phyloP scores from a whole-genome alignment of 2,888 invertebrate genomes.

The Cloeon dipterum region DNA sequence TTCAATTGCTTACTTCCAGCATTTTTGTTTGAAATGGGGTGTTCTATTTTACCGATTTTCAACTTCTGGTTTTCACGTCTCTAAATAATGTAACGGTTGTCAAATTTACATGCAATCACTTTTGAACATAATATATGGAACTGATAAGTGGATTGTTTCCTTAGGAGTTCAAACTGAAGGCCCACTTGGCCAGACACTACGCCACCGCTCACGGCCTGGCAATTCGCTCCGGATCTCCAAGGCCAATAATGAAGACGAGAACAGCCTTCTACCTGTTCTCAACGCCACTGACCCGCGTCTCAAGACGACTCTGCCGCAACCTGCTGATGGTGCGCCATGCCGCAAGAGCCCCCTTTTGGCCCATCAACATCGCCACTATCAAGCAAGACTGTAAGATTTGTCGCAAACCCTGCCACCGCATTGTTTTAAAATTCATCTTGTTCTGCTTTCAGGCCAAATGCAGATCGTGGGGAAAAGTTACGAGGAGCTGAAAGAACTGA shows the following conservation, averaged over 20 bases:
- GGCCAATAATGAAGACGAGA: constrained; percentile 92
- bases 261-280: constrained; percentile 90
- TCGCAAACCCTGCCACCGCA: too few species aligned
- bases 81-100: neutral
- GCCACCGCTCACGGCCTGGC: constrained; percentile 70
- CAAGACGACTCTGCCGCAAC: constrained; percentile 64
- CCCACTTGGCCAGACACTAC: constrained; percentile 82
- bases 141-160: too few species aligned
- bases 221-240: constrained; percentile 50
- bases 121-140: too few species aligned
- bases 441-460: constrained; percentile 15
- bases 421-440: too few species aligned
- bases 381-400: constrained; percentile 64
- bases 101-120: too few species aligned
- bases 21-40: neutral
- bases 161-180: constrained; percentile 78
- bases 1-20: too few species aligned
- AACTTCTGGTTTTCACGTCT: neutral
- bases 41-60: neutral
- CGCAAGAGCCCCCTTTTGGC: constrained; percentile 59
- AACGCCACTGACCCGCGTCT: constrained; percentile 72
- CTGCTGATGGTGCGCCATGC: constrained; percentile 65
- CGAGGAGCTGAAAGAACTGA: constrained; percentile 28
- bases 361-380: constrained; percentile 34
- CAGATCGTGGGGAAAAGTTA: constrained; percentile 30